Evolutionary conservation across 1,140 invertebrate species (phyloP).

Genomic region (Onthophagus taurus): DNA sequence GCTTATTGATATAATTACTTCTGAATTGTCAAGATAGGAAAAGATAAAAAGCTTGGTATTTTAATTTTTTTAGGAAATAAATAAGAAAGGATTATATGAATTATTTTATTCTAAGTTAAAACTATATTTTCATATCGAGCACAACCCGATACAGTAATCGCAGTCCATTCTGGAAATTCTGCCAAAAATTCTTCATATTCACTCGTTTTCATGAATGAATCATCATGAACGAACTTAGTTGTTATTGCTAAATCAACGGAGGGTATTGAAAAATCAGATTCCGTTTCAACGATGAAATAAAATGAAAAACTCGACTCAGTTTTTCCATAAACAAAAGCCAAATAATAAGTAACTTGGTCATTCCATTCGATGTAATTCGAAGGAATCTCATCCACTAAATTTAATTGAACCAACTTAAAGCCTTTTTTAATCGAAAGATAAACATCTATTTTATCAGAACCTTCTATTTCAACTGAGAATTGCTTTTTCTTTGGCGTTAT

Average conservation of each 20-base stretch:
- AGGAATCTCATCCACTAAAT: background rate
- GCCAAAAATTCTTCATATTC: background rate
- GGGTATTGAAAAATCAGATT: background rate
- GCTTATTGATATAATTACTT: too few species aligned
- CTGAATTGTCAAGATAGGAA: too few species aligned
- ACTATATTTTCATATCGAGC: background rate
- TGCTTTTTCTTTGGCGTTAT: background rate
- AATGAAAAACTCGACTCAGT: background rate
- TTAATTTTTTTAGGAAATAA: too few species aligned
- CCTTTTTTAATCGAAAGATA: background rate
- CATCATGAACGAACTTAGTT: background rate
- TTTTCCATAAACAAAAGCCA: background rate
- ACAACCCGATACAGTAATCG: background rate
- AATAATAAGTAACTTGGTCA: background rate
- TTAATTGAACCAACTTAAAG: background rate
- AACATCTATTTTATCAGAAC: slow-evolving; percentile 1
- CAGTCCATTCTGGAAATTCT: slow-evolving; percentile 2
- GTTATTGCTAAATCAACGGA: background rate
- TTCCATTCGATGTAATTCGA: background rate
- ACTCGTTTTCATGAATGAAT: background rate
- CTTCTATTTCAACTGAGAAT: background rate
- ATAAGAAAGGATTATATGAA: too few species aligned
- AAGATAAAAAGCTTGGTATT: too few species aligned
- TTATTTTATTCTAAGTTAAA: background rate
- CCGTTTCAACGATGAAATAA: background rate